Conservation (phyloP, 2,113 vertebrate species). For the Gasterosteus aculeatus region DNA sequence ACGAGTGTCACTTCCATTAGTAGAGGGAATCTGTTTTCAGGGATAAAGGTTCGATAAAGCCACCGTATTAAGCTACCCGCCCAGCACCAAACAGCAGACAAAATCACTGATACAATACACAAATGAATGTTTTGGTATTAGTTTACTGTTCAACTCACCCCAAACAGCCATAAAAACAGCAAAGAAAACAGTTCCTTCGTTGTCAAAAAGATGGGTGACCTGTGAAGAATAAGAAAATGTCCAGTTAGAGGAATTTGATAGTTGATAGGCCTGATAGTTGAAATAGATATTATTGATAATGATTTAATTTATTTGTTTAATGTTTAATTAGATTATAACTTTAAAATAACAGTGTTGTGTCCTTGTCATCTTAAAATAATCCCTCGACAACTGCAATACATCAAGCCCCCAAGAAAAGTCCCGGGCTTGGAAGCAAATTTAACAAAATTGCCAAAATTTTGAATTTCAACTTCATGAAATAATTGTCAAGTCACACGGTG, state of each 20-base stretch:
- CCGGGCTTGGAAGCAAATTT: neutral
- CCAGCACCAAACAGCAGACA: neutral
- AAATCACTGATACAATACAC: no score
- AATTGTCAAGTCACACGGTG: no score
- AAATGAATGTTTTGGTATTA: no score
- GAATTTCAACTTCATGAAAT: neutral
- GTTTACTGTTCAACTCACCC: slow-evolving; percentile 84
- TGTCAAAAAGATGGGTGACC: slow-evolving; percentile 97
- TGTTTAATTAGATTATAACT: neutral
- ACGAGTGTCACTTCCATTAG: neutral
- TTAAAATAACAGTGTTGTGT: neutral
- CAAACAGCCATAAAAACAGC: slow-evolving; percentile 99
- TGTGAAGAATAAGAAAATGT: slow-evolving; percentile 49
- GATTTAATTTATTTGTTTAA: neutral
- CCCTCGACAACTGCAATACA: neutral
- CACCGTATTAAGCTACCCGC: neutral
- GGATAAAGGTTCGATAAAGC: neutral
- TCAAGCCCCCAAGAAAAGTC: neutral
- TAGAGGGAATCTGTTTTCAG: neutral
- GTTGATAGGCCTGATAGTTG: neutral
- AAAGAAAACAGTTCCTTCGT: slow-evolving; percentile 96
- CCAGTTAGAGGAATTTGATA: neutral
- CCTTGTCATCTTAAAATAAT: neutral
- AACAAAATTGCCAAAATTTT: neutral
- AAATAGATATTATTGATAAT: neutral